Evolutionary conservation across 2,888 invertebrate species (phyloP), one percentile per base, ranked within the genome.

Genomic region (Epinotia brunnichana): DNA sequence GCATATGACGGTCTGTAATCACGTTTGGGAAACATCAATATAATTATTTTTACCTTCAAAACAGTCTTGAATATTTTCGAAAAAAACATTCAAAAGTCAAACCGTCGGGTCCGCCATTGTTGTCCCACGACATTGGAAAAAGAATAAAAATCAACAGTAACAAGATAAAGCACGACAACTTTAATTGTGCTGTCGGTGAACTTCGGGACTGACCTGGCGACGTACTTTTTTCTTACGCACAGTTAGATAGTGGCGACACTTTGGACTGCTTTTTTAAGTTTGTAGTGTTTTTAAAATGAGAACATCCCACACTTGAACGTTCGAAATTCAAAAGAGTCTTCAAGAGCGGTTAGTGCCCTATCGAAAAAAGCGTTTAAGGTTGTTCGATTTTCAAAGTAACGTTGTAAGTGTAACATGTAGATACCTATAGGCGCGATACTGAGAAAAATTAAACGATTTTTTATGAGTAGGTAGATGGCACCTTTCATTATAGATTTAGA

Each of bases 251-350:
- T 35, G 48, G 67, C 61, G 67, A 56, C 72, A 61, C 67, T 41
- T 56, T 62, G 17, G 48, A 15, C 67, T 13, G 72, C 67, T 62
- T 17, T 17, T 13, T 41, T 56, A 68, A 51, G 13, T 48, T 72
- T 56, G 72, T 51, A 13, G 48, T 67, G 54, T 83, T 81, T 83
- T 85, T 80, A 78, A 85, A 88, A 85, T 83, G 82, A 86, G 86
- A 84, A 82, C 87, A 81, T 81, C 87, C 87, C 87, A 87, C 88
- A 86, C 85, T 84, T 76, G 77, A 78, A 74, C 77, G 77, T 76
- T 82, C 80, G 79, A 77, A 80, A 74, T 75, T 75, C 73, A 74
- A 74, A 77, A 84, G 77, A 83, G 86, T 83, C 79, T 67, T 79
- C 64, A 64, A 73, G 69, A 59, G 64, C 69, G 73, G 73, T 66